Conservation (phyloP, 2,113 vertebrate genomes). For the Epinephelus lanceolatus region DNA sequence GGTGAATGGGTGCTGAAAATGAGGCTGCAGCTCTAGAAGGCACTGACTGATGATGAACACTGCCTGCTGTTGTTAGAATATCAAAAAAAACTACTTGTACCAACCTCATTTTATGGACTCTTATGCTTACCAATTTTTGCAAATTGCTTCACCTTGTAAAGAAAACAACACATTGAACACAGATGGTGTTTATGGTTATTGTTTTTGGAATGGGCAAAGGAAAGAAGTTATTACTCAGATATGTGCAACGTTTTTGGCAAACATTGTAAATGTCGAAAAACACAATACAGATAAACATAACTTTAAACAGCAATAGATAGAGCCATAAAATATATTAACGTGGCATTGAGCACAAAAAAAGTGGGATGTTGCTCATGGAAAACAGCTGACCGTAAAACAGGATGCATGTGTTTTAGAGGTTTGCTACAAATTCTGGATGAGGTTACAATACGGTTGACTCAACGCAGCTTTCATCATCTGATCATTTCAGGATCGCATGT, state of each 20-base stretch:
- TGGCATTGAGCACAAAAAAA: neutral
- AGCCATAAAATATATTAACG: too few species aligned
- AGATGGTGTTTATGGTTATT: constrained; percentile 10
- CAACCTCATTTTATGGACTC: constrained; percentile 21
- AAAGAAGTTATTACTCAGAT: neutral
- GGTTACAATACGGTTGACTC: constrained; percentile 3
- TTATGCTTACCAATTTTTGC: neutral
- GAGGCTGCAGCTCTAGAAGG: neutral
- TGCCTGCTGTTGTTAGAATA: constrained; percentile 19
- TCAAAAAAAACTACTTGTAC: constrained; percentile 13
- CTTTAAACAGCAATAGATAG: too few species aligned
- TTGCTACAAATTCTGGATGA: neutral
- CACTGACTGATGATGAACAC: constrained; percentile 30
- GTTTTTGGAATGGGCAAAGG: neutral
- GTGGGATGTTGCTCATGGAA: neutral
- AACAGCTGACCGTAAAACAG: neutral
- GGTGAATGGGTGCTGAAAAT: constrained; percentile 16
- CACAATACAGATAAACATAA: neutral
- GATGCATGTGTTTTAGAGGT: neutral
- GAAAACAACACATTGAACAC: constrained; percentile 1
- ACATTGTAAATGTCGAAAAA: neutral
- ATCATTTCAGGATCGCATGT: constrained; percentile 60
- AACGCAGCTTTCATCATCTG: constrained; percentile 25
- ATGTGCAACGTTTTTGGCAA: neutral
- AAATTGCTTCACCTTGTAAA: constrained; percentile 15